phyloP scores from a whole-genome alignment of 1,140 invertebrate species.

The Elysia chlorotica region DNA sequence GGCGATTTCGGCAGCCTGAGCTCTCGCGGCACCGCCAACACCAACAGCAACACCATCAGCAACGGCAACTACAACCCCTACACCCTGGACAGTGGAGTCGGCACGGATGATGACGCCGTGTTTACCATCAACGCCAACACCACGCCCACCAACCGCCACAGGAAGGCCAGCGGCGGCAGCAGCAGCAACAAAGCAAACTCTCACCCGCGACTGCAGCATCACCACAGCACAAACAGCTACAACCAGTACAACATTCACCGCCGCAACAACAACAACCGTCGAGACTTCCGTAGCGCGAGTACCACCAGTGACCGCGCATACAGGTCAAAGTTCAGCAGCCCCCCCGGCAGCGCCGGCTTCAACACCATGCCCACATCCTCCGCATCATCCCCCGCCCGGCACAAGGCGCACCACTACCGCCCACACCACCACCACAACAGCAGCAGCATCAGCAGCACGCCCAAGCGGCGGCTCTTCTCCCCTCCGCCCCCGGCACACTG shows the following conservation, averaged over 20 bases:
- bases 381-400: too few relatives aligned
- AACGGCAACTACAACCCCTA: background rate
- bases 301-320: too few relatives aligned
- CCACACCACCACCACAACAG: background rate
- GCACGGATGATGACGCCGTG: conserved; percentile 24
- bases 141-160: background rate
- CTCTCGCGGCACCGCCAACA: conserved; percentile 17
- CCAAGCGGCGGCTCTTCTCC: background rate
- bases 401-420: conserved; percentile 13
- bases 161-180: too few relatives aligned
- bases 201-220: too few relatives aligned
- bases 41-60: background rate
- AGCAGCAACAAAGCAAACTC: too few relatives aligned
- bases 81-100: conserved; percentile 27
- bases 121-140: conserved; percentile 1
- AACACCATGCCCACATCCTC: too few relatives aligned
- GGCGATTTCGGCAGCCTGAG: conserved; percentile 26
- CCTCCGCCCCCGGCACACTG: conserved; percentile 5
- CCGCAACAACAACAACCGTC: too few relatives aligned
- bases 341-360: too few relatives aligned
- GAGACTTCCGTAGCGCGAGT: too few relatives aligned
- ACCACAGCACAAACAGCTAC: too few relatives aligned
- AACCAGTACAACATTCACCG: too few relatives aligned
- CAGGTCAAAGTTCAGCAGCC: too few relatives aligned
- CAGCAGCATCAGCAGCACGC: background rate